These are phyloP conservation scores for Drosophila virilis DNA, from an alignment of 1,140 invertebrate species.

Conservation along the genomic window DNA sequence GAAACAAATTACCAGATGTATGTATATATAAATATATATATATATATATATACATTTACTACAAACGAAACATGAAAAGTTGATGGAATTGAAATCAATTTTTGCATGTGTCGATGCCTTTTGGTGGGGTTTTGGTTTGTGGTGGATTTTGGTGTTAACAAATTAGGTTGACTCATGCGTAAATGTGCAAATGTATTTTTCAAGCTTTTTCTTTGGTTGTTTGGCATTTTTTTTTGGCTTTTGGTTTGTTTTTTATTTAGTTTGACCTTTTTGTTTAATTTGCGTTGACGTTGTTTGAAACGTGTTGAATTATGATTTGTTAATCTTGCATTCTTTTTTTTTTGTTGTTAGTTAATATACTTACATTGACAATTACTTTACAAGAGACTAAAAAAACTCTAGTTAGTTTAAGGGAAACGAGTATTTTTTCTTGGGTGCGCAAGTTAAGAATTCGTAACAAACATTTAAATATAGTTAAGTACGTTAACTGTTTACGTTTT, in stretches of 20 bases:
- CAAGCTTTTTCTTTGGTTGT: constrained; percentile 63
- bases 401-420: constrained; percentile 38
- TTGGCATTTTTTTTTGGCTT: constrained; percentile 22
- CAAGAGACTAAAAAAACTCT: constrained; percentile 66
- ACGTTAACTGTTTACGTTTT: constrained; percentile 22
- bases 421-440: constrained; percentile 48
- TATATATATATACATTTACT: constrained; percentile 45
- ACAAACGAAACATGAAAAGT: constrained; percentile 52
- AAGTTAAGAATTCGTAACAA: constrained; percentile 37
- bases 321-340: constrained; percentile 51
- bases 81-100: constrained; percentile 52
- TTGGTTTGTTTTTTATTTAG: constrained; percentile 43
- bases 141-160: constrained; percentile 57
- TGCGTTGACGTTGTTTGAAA: constrained; percentile 48
- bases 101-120: constrained; percentile 41
- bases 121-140: constrained; percentile 19
- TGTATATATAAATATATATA: constrained; percentile 29
- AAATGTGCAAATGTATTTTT: constrained; percentile 84
- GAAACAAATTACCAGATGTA: constrained; percentile 33
- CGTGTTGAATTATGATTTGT: constrained; percentile 49
- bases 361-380: constrained; percentile 81
- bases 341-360: constrained; percentile 59
- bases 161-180: constrained; percentile 84
- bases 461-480: constrained; percentile 22
- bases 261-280: constrained; percentile 47